Evolutionary conservation across 2,888 invertebrate genomes (phyloP).

Genomic region (Erpobdella octoculata): DNA sequence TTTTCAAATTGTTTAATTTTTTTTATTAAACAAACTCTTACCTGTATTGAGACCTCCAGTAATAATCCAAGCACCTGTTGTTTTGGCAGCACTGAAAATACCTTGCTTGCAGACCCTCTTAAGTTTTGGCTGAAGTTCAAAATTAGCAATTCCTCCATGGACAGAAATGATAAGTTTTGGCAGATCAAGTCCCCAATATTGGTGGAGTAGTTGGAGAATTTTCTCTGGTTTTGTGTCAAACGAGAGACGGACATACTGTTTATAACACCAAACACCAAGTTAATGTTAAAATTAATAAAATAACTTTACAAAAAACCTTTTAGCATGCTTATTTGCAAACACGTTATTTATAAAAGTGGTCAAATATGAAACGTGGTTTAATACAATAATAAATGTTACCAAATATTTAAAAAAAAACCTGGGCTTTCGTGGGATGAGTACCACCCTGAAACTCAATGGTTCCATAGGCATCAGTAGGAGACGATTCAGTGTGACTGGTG

Average conservation of each 20-base stretch:
- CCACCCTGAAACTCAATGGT: slow-evolving; percentile 96
- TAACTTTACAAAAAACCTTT: no score
- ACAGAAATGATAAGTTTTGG: slow-evolving; percentile 94
- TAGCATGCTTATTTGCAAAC: no score
- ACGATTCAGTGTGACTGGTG: slow-evolving; percentile 73
- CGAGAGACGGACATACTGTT: slow-evolving; percentile 84
- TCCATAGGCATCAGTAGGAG: slow-evolving; percentile 93
- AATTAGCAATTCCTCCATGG: slow-evolving; percentile 94
- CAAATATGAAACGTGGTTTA: no score
- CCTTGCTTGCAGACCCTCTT: slow-evolving; percentile 90
- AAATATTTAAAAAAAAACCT: no score
- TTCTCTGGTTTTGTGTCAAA: slow-evolving; percentile 89
- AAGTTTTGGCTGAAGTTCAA: slow-evolving; percentile 86
- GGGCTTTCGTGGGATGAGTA: slow-evolving; percentile 90
- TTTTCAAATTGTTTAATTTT: neutral
- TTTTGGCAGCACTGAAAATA: slow-evolving; percentile 87
- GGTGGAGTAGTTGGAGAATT: slow-evolving; percentile 80
- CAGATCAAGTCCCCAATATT: slow-evolving; percentile 88
- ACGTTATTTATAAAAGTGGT: no score
- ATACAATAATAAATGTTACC: no score
- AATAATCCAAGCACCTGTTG: slow-evolving; percentile 96
- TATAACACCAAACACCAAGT: no score
- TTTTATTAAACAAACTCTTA: neutral
- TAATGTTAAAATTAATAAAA: no score
- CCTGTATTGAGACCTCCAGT: no score